Percentiles rank a stretch among this genome's conserved stretches.
These are phyloP conservation scores for Myrmecobius fasciatus DNA, from an alignment of 2,113 vertebrate species.

Conservation along the genomic window DNA sequence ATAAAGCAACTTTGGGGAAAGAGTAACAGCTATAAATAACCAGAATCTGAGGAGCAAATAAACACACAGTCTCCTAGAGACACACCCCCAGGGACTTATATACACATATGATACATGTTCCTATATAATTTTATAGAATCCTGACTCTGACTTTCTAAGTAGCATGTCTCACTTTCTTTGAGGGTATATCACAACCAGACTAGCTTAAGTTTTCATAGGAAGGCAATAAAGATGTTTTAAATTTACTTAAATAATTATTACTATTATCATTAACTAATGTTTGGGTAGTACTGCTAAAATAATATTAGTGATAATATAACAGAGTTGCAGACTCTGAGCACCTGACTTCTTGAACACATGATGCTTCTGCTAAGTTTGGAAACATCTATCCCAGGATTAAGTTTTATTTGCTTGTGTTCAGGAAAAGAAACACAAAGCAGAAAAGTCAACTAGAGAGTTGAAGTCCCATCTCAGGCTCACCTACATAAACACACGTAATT, in stretches of 20 bases:
- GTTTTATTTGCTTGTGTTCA: background rate
- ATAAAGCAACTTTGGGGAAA: constrained; percentile 10
- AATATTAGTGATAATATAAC: background rate
- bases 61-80: background rate
- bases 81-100: background rate
- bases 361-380: background rate
- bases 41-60: background rate
- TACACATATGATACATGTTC: background rate
- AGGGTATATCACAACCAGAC: background rate
- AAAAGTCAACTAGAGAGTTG: background rate
- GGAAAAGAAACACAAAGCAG: background rate
- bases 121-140: background rate
- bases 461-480: background rate
- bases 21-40: background rate
- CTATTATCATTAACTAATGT: background rate
- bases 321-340: background rate
- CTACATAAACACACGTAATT: background rate
- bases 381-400: background rate
- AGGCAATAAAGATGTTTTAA: background rate
- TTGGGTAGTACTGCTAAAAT: background rate
- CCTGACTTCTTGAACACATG: background rate
- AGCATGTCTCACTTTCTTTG: constrained; percentile 3
- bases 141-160: background rate
- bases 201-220: background rate
- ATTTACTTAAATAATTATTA: background rate